A percentile compares a stretch with the other conserved stretches of the same genome.
Conservation (phyloP, 2,888 invertebrate species). For the Flexamia atlantica region DNA sequence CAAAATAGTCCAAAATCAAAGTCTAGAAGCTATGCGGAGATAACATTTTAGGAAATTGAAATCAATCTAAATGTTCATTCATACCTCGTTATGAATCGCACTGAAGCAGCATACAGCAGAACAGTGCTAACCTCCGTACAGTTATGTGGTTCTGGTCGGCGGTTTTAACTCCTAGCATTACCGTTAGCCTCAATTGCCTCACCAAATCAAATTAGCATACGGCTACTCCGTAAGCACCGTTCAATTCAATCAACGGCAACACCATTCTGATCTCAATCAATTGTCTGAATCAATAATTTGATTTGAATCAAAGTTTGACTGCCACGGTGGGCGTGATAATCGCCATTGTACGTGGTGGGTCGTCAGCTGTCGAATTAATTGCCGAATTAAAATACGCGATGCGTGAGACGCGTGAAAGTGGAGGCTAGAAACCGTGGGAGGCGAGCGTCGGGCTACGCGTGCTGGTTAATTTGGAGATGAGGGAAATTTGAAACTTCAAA, state of each 20-base stretch:
- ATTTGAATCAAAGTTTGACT: slow-evolving; percentile 10
- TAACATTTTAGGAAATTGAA: too few relatives aligned
- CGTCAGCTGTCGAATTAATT: background rate
- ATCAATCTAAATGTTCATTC: too few relatives aligned
- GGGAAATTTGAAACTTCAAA: too few relatives aligned
- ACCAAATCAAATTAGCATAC: slow-evolving; percentile 16
- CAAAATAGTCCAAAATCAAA: too few relatives aligned
- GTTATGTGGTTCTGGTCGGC: background rate
- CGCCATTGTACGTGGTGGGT: slow-evolving; percentile 26
- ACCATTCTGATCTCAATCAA: background rate
- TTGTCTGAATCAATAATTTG: slow-evolving; percentile 25
- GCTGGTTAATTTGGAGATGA: background rate
- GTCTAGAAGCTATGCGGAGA: too few relatives aligned
- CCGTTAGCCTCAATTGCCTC: slow-evolving; percentile 1
- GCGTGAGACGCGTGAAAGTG: slow-evolving; percentile 35
- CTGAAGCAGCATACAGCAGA: too few relatives aligned
- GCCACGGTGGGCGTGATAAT: slow-evolving; percentile 6
- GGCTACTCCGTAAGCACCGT: background rate
- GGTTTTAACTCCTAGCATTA: background rate
- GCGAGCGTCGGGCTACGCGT: background rate
- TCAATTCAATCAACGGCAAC: background rate
- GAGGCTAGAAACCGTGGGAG: slow-evolving; percentile 34
- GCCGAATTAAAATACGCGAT: slow-evolving; percentile 11
- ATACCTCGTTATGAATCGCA: too few relatives aligned
- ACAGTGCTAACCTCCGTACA: too few relatives aligned